phyloP scores from a whole-genome alignment of 2,888 invertebrate genomes.

The Phytoseiulus persimilis region DNA sequence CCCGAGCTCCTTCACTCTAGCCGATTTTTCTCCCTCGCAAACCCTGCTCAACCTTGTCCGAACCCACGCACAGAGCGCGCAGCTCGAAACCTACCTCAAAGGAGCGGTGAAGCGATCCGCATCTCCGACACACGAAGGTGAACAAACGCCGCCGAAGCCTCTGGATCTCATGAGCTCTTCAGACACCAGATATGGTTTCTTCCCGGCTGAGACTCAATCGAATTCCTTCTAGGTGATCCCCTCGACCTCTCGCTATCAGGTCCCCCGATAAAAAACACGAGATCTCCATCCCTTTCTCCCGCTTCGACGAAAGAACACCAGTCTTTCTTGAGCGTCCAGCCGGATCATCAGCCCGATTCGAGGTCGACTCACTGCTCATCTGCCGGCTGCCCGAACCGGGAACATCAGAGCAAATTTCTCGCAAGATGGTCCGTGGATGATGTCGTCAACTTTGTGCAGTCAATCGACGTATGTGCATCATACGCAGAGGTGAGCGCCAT shows the following conservation, averaged over 20 bases:
- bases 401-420: conserved; percentile 45
- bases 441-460: conserved; percentile 73
- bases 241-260: conserved; percentile 27
- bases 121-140: conserved; percentile 31
- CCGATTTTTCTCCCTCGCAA: conserved; percentile 40
- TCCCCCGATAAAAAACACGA: conserved; percentile 44
- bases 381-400: conserved; percentile 45
- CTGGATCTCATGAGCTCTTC: too few relatives aligned
- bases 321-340: background rate
- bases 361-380: conserved; percentile 44
- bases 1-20: conserved; percentile 12
- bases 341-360: conserved; percentile 39
- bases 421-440: conserved; percentile 73
- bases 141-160: background rate
- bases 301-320: background rate
- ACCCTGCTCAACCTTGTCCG: conserved; percentile 56
- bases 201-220: too few relatives aligned
- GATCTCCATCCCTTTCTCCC: conserved; percentile 22
- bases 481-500: conserved; percentile 75
- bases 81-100: conserved; percentile 55
- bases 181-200: too few relatives aligned
- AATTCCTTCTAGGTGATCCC: background rate
- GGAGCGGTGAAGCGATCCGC: conserved; percentile 47
- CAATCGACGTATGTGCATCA: conserved; percentile 82
- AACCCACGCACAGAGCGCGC: conserved; percentile 53